A percentile compares a stretch with the other conserved stretches of the same genome.
Evolutionary conservation across 2,888 invertebrate species (phyloP).

Genomic region (Oscheius myriophilus): DNA sequence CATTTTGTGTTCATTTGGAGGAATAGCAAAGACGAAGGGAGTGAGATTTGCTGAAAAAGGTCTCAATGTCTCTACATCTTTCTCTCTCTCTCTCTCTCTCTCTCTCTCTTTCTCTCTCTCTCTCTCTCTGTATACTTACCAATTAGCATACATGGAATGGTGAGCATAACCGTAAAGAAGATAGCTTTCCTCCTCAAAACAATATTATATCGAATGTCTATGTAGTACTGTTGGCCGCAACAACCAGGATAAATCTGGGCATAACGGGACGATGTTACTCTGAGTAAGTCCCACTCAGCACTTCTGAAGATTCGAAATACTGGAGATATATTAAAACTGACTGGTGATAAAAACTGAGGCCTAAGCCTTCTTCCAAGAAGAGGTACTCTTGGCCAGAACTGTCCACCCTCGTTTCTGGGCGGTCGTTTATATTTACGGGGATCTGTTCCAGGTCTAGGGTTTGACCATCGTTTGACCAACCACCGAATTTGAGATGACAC

Average conservation of each 20-base stretch:
- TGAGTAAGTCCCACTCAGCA: slow-evolving; percentile 63
- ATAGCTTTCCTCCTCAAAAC: slow-evolving; percentile 56
- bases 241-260: slow-evolving; percentile 61
- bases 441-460: slow-evolving; percentile 57
- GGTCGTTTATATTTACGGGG: slow-evolving; percentile 49
- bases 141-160: slow-evolving; percentile 67
- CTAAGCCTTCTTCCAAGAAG: slow-evolving; percentile 55
- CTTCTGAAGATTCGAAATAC: slow-evolving; percentile 40
- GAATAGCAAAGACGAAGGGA: slow-evolving; percentile 55
- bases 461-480: slow-evolving; percentile 88
- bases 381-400: slow-evolving; percentile 47
- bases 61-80: not conserved
- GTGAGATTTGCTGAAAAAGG: slow-evolving; percentile 50
- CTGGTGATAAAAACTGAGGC: slow-evolving; percentile 57
- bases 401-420: slow-evolving; percentile 35
- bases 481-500: slow-evolving; percentile 73
- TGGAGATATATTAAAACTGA: slow-evolving; percentile 22
- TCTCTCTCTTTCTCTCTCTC: not conserved
- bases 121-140: slow-evolving; percentile 33
- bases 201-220: slow-evolving; percentile 53
- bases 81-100: not conserved
- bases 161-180: slow-evolving; percentile 60
- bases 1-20: slow-evolving; percentile 85
- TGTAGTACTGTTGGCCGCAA: slow-evolving; percentile 60
- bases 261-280: slow-evolving; percentile 55